Evolutionary conservation across 2,888 invertebrate species (phyloP), one percentile per base, ranked within the genome.

Genomic region (Agrenia bidenticulata): DNA sequence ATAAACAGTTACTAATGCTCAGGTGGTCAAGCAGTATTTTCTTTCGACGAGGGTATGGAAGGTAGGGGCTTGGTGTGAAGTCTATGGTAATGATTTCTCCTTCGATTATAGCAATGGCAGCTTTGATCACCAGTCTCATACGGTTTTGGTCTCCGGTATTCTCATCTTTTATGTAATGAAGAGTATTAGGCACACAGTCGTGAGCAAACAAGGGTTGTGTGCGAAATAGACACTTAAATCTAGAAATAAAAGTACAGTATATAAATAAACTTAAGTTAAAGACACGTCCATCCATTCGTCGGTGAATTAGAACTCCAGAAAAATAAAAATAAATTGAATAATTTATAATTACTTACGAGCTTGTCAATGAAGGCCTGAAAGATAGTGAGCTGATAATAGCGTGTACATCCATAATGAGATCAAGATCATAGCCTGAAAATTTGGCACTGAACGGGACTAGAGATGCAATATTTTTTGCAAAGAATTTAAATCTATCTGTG

Each of bases 121-220:
- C 72, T 63, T 75, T 75, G 9, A 68, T 70, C 21, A 73, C 63
- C 9, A 73, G 63, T 19, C 58, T 64, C 64, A 69, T 64, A 26
- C 67, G 64, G 24, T 58, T 57, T n/a, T 51, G 55, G 37, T 61
- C 53, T 21, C 69, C 70, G 19, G 32, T 64, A 21, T 51, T 26
- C 58, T 71, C 71, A 54, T 69, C 61, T 51, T 72, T 69, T 37
- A 75, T 42, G 27, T 64, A 73, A 41, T 72, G 70, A 42, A 75
- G 53, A n/a, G 75, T 73, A 57, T 75, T 75, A n/a, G 75, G 75
- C 42, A 73, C 62, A 61, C 75, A 75, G 61, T 67, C 66, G 21
- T 75, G 75, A 45, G 67, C 68, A 63, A 75, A 75, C 11, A 66
- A 42, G n/a, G 66, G 60, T 61, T 72, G 72, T 42, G 67, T 70